Conservation (phyloP, 2,113 vertebrate genomes). For the Dendrocopos noguchii region DNA sequence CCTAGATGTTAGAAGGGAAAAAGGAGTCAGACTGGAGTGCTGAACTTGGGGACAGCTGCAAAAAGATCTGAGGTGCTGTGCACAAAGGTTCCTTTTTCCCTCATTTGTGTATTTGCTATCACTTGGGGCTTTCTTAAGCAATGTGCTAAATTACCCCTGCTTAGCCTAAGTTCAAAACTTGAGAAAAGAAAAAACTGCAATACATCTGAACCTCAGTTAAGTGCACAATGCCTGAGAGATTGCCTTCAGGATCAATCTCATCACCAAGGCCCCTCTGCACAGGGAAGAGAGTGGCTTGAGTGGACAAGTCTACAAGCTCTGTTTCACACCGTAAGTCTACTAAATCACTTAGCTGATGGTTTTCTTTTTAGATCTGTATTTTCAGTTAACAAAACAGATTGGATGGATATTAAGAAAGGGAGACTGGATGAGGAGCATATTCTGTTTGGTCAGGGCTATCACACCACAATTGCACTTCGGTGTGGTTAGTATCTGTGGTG, state of each 20-base stretch:
- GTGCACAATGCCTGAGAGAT: not conserved
- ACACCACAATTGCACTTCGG: not conserved
- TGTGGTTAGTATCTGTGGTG: not conserved
- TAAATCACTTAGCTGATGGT: not conserved
- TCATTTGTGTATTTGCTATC: rapidly evolving
- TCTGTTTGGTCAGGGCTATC: not conserved
- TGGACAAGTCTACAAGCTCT: not conserved
- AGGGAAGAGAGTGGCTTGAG: not conserved
- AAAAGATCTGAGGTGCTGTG: not conserved
- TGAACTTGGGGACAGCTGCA: not conserved
- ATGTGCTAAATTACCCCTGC: not conserved
- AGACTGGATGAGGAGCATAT: not conserved
- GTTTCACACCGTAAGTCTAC: not conserved
- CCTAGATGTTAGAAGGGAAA: not conserved
- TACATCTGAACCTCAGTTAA: not conserved
- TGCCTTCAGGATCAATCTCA: not conserved
- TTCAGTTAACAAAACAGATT: not conserved
- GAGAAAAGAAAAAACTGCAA: not conserved
- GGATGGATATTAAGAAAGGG: not conserved
- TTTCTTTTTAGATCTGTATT: not conserved
- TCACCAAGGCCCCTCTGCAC: not conserved
- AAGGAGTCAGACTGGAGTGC: not conserved
- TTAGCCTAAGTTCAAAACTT: not conserved
- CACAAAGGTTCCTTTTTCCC: not conserved
- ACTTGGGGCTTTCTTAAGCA: not conserved